Base-by-base conservation (phyloP, 2,888 invertebrate species). In the Lepidonotus clava region DNA sequence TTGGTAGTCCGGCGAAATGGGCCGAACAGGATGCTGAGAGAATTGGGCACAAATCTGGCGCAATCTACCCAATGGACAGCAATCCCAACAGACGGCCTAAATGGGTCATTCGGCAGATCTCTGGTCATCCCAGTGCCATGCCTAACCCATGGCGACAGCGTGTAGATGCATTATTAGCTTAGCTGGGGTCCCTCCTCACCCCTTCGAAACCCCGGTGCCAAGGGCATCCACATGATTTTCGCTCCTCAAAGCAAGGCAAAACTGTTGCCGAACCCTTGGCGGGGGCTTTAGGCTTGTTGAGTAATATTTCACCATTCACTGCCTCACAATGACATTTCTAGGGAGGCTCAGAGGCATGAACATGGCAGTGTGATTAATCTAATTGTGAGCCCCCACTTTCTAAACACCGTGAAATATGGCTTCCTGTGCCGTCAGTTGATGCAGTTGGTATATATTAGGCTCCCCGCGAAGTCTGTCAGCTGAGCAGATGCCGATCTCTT, bases 21-120 rank as follows among this genome's bases (percentile, higher is more conserved):
- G 38, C 34, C 34, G 71, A 71, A 38, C 71, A 71, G 71, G 71
- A 71, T 71, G 71, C 36, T 14, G 38, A 38, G 71, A 18, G 71
- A 71, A 71, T 71, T 71, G 71, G 71, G 71, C 71, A 71, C 71
- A 71, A 38, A 36, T 21, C 71, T 21, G 71, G 71, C 36, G 36
- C 36, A 34, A 71, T 71, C 71, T 71, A 71, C 71, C 71, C 71
- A 71, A 71, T 71, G 71, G 71, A 38, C 71, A 71, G 36, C 71
- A 71, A 71, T 71, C 71, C 71, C 71, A 34, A 71, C 71, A 71
- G 71, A 71, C 38, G 71, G 71, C 36, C 34, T 71, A 71, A 71
- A 71, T 38, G 71, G 71, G 36, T 71, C 71, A 71, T 71, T 71
- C 71, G 38, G 36, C 36, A 38, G 34, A 24, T 32, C 36, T 38